These are phyloP conservation scores for Pheucticus melanocephalus DNA, from an alignment of 2,113 vertebrate species.

Conservation along the genomic window DNA sequence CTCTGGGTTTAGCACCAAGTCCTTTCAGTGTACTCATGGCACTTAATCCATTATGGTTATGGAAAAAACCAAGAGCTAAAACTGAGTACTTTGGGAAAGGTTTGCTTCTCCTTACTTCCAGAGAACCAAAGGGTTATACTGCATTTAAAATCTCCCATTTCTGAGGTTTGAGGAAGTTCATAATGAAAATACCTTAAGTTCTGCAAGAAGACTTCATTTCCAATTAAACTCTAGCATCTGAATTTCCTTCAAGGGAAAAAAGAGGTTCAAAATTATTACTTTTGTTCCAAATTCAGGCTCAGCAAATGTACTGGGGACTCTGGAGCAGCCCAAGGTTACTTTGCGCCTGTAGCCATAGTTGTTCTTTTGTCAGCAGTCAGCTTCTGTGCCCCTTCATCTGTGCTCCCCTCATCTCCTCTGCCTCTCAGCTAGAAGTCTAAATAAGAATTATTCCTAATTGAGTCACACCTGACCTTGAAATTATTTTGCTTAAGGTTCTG, in stretches of 20 bases:
- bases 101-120: background rate
- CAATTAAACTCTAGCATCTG: background rate
- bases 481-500: conserved; percentile 1
- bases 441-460: background rate
- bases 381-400: background rate
- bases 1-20: background rate
- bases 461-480: background rate
- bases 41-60: background rate
- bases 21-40: background rate
- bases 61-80: background rate
- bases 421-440: background rate
- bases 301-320: background rate
- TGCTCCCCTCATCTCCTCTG: background rate
- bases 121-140: background rate
- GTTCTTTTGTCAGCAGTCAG: background rate
- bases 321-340: background rate
- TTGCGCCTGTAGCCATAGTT: background rate
- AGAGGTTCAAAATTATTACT: background rate
- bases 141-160: background rate
- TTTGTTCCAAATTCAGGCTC: background rate
- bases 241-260: background rate
- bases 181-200: background rate
- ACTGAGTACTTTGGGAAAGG: background rate
- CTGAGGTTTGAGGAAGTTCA: background rate
- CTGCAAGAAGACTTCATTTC: background rate